Evolutionary conservation across 2,888 invertebrate species (phyloP), one percentile per base, ranked within the genome.

Genomic region (Drosophila meridionalis): DNA sequence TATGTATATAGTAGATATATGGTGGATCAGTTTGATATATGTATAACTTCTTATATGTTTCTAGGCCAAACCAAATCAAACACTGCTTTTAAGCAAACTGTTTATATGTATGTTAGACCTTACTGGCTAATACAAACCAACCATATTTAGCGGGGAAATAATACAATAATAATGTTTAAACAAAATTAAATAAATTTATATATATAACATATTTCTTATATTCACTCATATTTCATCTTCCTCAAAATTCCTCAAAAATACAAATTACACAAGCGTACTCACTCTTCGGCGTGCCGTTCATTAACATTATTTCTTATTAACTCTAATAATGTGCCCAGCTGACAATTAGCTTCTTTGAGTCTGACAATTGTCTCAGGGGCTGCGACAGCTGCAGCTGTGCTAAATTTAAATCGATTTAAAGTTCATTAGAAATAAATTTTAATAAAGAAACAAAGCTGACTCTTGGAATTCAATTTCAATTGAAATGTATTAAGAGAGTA

Each of bases 371-470:
- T 38, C 20, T 20, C 36, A 28, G 9, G 7, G 12, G 38, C 48
- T 30, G 52, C 30, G 48, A 52, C 75, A 74, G 59, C 79, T 72
- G 63, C 50, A 28, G 28, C 59, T 34, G 20, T 32, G 56, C 55
- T 40, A 52, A 43, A 74, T 66, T 81, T 34, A 34, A 74, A 74
- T 69, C 74, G 61, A 88, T 80, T 83, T 57, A 66, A 83, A 74
- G 73, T 82, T 72, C 62, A 86, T 80, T 82, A 58, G 59, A 74
- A 65, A 52, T 48, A 52, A 47, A 73, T 76, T 73, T 62, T 40
- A 42, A 28, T n/a, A 36, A 48, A 56, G 55, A 45, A 36, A 36
- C 48, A 34, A 40, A 12, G 12, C 7, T 30, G 57, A 36, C 8
- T 14, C n/a, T 38, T 4, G 12, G 4, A 12, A 12, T 11, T 12